These are phyloP conservation scores for Drosophila imparisetae DNA, from an alignment of 2,888 invertebrate genomes.

Conservation along the genomic window DNA sequence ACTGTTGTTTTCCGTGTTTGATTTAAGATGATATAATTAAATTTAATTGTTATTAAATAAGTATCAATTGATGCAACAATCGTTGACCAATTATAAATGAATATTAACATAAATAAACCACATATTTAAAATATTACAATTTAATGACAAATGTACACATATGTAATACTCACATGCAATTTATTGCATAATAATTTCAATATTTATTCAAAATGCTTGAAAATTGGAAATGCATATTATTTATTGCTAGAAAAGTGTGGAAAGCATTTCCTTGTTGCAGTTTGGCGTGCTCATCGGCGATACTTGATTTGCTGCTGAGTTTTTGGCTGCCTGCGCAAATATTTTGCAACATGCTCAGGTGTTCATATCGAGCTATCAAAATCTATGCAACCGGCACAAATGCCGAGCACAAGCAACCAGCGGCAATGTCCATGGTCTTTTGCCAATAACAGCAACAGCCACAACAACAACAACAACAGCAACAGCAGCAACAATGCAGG, in stretches of 20 bases:
- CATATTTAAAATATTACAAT: not conserved
- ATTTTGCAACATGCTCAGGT: slow-evolving; percentile 66
- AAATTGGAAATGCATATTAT: not conserved
- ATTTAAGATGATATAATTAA: not conserved
- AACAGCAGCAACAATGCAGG: slow-evolving; percentile 41
- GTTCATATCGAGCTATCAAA: slow-evolving; percentile 56
- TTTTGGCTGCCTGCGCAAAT: slow-evolving; percentile 44
- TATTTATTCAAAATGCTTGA: not conserved
- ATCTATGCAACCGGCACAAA: slow-evolving; percentile 44
- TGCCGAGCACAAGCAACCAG: slow-evolving; percentile 27
- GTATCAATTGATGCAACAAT: not conserved
- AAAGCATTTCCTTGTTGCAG: not conserved
- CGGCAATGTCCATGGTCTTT: slow-evolving; percentile 2
- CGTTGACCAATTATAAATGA: not conserved
- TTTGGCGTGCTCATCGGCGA: slow-evolving; percentile 14
- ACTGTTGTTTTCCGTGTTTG: not conserved
- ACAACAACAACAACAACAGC: slow-evolving; percentile 3
- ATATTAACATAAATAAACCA: not conserved
- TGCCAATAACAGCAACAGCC: slow-evolving; percentile 4
- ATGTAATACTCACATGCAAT: not conserved
- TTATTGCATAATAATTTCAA: not conserved
- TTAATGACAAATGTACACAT: not conserved
- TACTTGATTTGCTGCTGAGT: slow-evolving; percentile 31
- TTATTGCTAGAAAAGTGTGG: not conserved
- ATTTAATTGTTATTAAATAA: not conserved